Evolutionary conservation across 2,113 vertebrate genomes (phyloP).

Genomic region (Seriola aureovittata): DNA sequence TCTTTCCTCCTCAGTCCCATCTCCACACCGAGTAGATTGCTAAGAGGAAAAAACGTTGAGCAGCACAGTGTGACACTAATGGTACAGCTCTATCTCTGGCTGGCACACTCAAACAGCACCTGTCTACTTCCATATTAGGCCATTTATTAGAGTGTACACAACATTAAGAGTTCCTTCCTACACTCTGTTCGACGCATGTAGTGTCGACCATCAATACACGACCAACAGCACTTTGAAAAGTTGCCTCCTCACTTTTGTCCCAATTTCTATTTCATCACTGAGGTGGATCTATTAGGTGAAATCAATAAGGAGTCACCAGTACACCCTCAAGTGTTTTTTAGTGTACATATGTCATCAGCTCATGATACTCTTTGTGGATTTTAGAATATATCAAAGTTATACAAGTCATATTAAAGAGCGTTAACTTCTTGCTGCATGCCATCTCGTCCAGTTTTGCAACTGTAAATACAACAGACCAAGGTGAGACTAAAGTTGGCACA

Average conservation of each 20-base stretch:
- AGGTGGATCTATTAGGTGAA: neutral
- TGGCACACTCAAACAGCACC: conserved; percentile 12
- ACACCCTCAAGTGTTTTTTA: no score
- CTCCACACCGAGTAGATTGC: neutral
- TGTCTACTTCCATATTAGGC: conserved; percentile 2
- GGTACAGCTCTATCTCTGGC: conserved; percentile 14
- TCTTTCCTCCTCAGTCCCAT: conserved; percentile 25
- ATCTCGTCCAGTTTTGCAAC: no score
- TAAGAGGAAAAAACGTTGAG: conserved; percentile 35
- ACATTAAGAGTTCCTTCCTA: neutral
- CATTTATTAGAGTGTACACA: neutral
- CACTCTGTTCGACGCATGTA: neutral
- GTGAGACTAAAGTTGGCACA: no score
- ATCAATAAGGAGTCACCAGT: neutral
- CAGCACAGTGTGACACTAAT: conserved; percentile 27
- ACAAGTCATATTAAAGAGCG: no score
- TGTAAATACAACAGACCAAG: no score
- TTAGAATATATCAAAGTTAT: no score
- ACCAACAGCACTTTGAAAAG: neutral
- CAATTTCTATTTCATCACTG: neutral
- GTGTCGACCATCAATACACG: neutral
- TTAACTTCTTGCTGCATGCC: no score
- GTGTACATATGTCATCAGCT: no score
- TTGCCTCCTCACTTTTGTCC: neutral
- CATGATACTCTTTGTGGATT: no score